These are phyloP conservation scores for Boloria euphrosyne DNA, from an alignment of 2,888 invertebrate genomes.

Conservation along the genomic window DNA sequence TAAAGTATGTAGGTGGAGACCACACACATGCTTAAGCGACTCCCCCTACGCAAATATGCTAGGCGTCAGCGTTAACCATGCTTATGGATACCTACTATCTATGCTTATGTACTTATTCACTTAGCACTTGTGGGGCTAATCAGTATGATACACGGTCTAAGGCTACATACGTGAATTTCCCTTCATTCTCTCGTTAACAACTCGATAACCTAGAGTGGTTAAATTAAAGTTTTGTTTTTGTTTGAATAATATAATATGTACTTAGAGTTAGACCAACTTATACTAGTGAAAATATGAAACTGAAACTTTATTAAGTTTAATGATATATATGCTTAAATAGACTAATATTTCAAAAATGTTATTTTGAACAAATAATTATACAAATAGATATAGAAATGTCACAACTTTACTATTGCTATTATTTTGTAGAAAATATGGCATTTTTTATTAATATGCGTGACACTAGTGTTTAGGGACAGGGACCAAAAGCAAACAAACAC, in stretches of 20 bases:
- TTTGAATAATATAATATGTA: background rate
- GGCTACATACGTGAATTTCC: constrained; percentile 71
- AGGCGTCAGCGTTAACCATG: constrained; percentile 58
- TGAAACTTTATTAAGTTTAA: no score
- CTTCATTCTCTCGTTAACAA: constrained; percentile 71
- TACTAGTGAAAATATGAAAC: no score
- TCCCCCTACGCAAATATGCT: constrained; percentile 68
- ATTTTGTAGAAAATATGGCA: constrained; percentile 72
- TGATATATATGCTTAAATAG: no score
- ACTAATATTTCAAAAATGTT: no score
- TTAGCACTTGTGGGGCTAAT: constrained; percentile 70
- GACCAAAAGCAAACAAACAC: constrained; percentile 80
- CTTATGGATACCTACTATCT: constrained; percentile 56
- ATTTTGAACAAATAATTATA: no score
- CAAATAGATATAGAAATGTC: constrained; percentile 23
- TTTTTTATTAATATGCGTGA: constrained; percentile 67
- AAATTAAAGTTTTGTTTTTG: constrained; percentile 49
- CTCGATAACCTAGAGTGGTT: constrained; percentile 65
- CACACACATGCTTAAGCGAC: constrained; percentile 68
- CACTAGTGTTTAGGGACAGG: constrained; percentile 77
- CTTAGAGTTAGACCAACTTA: background rate
- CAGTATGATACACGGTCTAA: constrained; percentile 67
- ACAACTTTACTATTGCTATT: constrained; percentile 51
- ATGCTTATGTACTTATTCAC: constrained; percentile 59
- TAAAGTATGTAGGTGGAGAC: constrained; percentile 55